Evolutionary conservation across 2,797 vertebrate genomes (phyloP), one percentile per base, ranked within the genome.

Genomic region (Thunnus albacares): DNA sequence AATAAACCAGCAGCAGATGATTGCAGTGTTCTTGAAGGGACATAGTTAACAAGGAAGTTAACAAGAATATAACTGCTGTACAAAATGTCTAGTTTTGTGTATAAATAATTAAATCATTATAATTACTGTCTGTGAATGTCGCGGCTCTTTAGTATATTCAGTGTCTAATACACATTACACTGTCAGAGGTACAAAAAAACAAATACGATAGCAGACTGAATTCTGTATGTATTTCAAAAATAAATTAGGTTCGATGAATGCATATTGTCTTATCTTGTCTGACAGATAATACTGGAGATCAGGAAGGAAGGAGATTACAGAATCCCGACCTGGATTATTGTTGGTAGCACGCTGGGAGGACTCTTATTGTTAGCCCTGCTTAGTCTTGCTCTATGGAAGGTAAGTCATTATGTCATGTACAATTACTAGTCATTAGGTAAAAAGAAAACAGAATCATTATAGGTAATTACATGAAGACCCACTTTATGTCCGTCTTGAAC

Each of bases 341-440:
- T 99, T 18, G 98, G 97, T 1, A 99, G 98, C 90, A 97, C 97
- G 0, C 80, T 99, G 22, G 98, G 98, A 15, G 98, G 98, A 7
- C 96, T 99, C 68, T 89, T 99, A 80, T 93, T 99, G 69, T 94
- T 99, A 71, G 97, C 97, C 14, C 96, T 99, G 75, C 96, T 99
- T 1, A 96, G 95, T 75, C 95, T 99, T 0, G 97, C 91, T 0
- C 95, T 99, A 47, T 99, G 98, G 98, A 98, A 98, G 97, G 98
- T 99, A 92, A 96, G 84, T 69, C 26, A 6, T 43, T 43, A 15
- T 2, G 2, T 11, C 1, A 24, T 0, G 1, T 15, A 33, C 28
- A 65, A 41, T 52, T 26, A 56, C 35, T 17, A 53, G 17, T 52
- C n/a, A 56, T 35, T 20, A 53, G 17, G 11, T 9, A 30, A 18